phyloP scores from a whole-genome alignment of 2,113 vertebrate species.

The Motacilla tschutschensis region DNA sequence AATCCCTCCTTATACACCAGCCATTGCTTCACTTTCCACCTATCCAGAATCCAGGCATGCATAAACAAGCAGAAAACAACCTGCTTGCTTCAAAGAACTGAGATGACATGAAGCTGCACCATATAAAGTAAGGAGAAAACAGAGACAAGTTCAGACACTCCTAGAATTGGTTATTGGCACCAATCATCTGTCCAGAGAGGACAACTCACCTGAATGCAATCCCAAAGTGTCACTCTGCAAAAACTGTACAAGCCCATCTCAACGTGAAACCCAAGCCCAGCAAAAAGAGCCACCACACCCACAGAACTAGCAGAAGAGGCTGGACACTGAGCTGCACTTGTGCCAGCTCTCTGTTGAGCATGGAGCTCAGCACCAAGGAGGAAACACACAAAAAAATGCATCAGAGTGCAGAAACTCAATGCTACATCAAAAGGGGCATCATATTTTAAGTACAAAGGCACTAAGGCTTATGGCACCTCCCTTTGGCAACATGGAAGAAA shows the following conservation, averaged over 20 bases:
- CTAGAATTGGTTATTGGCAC: not conserved
- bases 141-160: not conserved
- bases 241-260: not conserved
- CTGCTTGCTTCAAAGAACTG: not conserved
- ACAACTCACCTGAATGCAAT: not conserved
- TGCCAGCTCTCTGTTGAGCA: not conserved
- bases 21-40: not conserved
- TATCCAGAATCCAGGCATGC: not conserved
- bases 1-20: not conserved
- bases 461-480: fast-evolving
- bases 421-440: not conserved
- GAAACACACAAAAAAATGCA: not conserved
- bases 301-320: not conserved
- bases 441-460: not conserved
- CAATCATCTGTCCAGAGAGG: not conserved
- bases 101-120: not conserved
- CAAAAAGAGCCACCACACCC: not conserved
- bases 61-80: not conserved
- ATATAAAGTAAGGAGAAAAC: not conserved
- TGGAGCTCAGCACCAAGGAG: not conserved
- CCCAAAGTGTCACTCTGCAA: not conserved
- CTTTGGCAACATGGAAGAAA: not conserved
- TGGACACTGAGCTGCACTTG: not conserved
- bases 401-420: not conserved
- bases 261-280: not conserved